These are phyloP conservation scores for Cossypha dichroa DNA, from an alignment of 2,797 vertebrate genomes.

Conservation along the genomic window DNA sequence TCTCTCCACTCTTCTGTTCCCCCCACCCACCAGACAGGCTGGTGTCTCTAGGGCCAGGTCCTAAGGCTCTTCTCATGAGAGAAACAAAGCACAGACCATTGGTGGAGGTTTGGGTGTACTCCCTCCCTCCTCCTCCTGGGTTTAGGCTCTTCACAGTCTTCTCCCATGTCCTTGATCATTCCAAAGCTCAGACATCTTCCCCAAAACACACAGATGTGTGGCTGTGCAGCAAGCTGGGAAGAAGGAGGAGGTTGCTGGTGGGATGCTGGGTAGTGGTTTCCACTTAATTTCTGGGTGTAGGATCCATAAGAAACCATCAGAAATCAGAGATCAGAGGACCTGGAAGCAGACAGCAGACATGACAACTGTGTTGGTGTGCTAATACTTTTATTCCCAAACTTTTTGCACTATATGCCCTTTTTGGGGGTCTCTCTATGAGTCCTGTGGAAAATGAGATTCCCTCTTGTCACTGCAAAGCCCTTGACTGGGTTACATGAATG, in stretches of 20 bases:
- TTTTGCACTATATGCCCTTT: not conserved
- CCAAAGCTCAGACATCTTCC: not conserved
- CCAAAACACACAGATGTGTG: not conserved
- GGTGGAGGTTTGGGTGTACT: not conserved
- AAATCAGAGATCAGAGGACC: not conserved
- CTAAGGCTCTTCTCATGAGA: not conserved
- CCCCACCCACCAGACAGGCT: not conserved
- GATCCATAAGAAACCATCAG: not conserved
- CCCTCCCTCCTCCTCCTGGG: rapidly evolving
- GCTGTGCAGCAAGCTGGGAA: not conserved
- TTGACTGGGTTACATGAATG: rapidly evolving
- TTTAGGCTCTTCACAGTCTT: not conserved
- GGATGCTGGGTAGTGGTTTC: not conserved
- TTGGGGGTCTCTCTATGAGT: rapidly evolving
- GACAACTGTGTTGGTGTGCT: rapidly evolving
- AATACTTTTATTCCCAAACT: rapidly evolving
- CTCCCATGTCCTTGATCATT: not conserved
- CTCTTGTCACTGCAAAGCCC: not conserved
- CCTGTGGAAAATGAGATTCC: not conserved
- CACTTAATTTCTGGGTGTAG: not conserved
- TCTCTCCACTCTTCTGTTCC: not conserved
- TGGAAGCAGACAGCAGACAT: not conserved
- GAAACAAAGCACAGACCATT: not conserved
- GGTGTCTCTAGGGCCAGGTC: not conserved
- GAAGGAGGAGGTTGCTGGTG: not conserved